phyloP scores from a whole-genome alignment of 2,113 vertebrate genomes.

The Chloebia gouldiae region DNA sequence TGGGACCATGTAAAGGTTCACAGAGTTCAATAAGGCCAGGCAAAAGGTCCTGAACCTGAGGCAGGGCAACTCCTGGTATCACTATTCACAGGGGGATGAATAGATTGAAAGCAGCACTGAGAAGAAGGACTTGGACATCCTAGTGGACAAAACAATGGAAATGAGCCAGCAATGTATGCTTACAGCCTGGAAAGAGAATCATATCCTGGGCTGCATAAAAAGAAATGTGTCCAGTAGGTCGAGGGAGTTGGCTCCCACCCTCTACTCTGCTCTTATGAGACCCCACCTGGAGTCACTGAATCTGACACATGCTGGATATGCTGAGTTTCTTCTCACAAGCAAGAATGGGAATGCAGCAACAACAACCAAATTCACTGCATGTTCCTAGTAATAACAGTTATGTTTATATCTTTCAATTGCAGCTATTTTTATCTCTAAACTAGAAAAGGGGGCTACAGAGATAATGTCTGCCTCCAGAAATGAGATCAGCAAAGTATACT shows the following conservation, averaged over 20 bases:
- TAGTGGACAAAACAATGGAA: neutral
- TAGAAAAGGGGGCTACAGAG: neutral
- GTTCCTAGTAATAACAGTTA: neutral
- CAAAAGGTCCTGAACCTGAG: neutral
- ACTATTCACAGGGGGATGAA: rapidly evolving
- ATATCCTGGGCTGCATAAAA: neutral
- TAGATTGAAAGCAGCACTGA: neutral
- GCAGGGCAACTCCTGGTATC: neutral
- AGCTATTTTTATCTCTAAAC: neutral
- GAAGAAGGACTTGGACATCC: neutral
- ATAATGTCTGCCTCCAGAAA: neutral
- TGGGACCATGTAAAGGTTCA: neutral
- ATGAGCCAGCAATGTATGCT: neutral
- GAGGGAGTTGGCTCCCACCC: rapidly evolving
- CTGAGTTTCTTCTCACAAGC: neutral
- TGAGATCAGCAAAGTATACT: neutral
- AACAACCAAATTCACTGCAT: neutral
- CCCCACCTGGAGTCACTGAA: neutral
- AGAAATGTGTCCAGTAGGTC: rapidly evolving
- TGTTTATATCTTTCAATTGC: neutral
- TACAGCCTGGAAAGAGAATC: neutral
- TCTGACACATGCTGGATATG: neutral
- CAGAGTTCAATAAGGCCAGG: neutral
- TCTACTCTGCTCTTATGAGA: neutral
- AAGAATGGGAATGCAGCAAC: neutral